These are phyloP conservation scores for Ephestia elutella DNA, from an alignment of 1,140 invertebrate genomes.

Conservation along the genomic window DNA sequence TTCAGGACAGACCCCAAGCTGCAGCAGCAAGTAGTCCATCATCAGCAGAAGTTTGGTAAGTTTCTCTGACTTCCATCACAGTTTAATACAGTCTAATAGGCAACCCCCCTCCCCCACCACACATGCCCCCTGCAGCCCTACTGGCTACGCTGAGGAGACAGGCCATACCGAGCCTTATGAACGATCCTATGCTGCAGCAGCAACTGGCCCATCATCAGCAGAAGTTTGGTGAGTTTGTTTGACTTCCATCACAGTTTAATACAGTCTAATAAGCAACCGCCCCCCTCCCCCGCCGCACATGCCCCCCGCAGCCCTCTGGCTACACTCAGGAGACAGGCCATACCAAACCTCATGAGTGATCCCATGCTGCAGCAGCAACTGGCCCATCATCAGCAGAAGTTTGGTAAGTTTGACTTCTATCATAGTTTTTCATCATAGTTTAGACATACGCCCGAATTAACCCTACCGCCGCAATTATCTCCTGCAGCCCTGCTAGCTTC, in stretches of 20 bases:
- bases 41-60: conserved; percentile 19
- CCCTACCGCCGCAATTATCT: conserved; percentile 13
- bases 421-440: neutral
- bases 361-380: neutral
- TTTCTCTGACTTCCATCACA: neutral
- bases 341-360: neutral
- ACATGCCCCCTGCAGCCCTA: too few species aligned
- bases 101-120: conserved; percentile 1
- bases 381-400: conserved; percentile 12
- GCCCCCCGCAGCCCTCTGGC: neutral
- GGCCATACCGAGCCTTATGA: neutral
- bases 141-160: conserved; percentile 3
- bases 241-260: neutral
- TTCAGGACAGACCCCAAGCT: neutral
- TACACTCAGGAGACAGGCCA: neutral
- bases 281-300: too few species aligned
- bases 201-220: conserved; percentile 1
- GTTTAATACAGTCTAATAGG: neutral
- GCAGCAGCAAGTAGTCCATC: conserved; percentile 2
- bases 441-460: conserved; percentile 26
- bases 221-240: conserved; percentile 21
- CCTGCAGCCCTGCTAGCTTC: neutral
- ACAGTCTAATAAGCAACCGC: neutral
- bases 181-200: neutral
- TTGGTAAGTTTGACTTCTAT: conserved; percentile 14